Base-by-base conservation (phyloP, 2,797 vertebrate species). In the Spinus olivaceus region DNA sequence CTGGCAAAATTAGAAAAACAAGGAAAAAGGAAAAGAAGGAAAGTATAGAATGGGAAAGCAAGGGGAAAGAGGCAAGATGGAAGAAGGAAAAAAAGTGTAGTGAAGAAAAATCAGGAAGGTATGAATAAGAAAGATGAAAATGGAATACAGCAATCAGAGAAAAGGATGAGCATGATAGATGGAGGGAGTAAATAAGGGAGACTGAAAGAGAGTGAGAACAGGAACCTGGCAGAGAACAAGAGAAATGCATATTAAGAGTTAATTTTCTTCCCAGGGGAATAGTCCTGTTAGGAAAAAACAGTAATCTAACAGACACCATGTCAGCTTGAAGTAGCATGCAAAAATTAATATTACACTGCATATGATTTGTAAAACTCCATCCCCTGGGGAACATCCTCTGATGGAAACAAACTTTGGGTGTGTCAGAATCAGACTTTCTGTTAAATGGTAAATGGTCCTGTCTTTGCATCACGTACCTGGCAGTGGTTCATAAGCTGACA, bases 321-420 rank as follows among this genome's bases (percentile, higher is more conserved):
- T 94, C 93, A 96, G 33, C 56, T 86, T 89, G 91, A 89, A 92
- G 59, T 83, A 94, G 81, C 67, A 76, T 64, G 73, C 44, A 81
- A 84, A 91, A 96, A 91, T 94, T 96, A 95, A 84, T 82, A 94
- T 80, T 93, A 71, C 50, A 41, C 50, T 92, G 66, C 35, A 5
- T 88, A 78, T 54, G 33, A 90, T 89, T 94, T 95, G 63, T 91
- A 84, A 90, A 94, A 92, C 79, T 96, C 77, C 63, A 53, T 83
- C 18, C 94, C 81, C 72, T 63, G 23, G 79, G 86, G 93, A 83
- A 30, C 61, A 69, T 89, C 57, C 47, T 90, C 49, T 87, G 53
- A 70, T 86, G 76, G 63, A 89, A 96, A 94, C 74, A 93, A 96
- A 91, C 67, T 94, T 86, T 54, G 70, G 78, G 39, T 88, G 89